Conservation (phyloP, 2,888 invertebrate species). For the Phaedon cochleariae region DNA sequence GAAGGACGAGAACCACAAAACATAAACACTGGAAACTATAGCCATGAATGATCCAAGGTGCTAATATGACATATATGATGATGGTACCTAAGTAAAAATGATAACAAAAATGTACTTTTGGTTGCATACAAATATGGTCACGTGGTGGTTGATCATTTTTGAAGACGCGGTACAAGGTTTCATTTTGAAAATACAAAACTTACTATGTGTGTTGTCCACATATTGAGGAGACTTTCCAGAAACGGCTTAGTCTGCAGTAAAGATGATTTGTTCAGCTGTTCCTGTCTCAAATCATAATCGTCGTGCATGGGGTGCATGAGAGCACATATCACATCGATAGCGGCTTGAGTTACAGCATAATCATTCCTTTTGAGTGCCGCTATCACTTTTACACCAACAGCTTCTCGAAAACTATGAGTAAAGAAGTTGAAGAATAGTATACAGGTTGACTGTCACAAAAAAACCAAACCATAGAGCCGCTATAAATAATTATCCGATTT, state of each 20-base stretch:
- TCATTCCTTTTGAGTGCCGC: constrained; percentile 87
- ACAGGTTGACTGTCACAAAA: no score
- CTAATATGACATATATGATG: no score
- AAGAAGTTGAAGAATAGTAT: background rate
- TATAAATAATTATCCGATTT: no score
- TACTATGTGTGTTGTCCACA: constrained; percentile 96
- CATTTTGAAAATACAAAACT: constrained; percentile 56
- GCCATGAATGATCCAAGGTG: no score
- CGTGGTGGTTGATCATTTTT: no score
- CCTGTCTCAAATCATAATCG: constrained; percentile 95
- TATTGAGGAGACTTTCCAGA: constrained; percentile 90
- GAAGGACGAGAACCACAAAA: no score
- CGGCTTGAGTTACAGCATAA: constrained; percentile 92
- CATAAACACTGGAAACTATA: no score
- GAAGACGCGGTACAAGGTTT: no score
- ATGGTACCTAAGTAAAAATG: no score
- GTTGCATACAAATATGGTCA: no score
- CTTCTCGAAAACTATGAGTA: constrained; percentile 84
- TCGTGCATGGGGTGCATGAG: constrained; percentile 99
- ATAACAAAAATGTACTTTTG: no score
- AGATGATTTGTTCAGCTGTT: constrained; percentile 97
- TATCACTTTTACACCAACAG: constrained; percentile 92
- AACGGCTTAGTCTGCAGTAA: constrained; percentile 91
- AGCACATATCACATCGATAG: constrained; percentile 96
- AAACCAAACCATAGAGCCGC: no score